phyloP scores from a whole-genome alignment of 1,140 invertebrate genomes.

The Rhizoglyphus robini region DNA sequence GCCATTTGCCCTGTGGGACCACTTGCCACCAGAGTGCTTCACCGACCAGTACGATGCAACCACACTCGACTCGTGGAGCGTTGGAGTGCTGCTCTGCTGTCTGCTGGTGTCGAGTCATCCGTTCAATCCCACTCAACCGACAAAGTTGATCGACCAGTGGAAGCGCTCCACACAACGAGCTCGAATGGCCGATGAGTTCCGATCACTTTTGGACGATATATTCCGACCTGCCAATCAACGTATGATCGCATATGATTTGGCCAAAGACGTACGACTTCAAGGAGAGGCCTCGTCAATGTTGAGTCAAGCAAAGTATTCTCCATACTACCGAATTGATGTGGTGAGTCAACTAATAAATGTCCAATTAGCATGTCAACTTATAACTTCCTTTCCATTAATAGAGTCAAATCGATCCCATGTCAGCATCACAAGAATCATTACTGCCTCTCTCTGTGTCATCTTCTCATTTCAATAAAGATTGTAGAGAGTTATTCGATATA shows the following conservation, averaged over 20 bases:
- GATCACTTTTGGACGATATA: neutral
- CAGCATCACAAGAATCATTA: too few relatives aligned
- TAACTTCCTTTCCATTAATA: neutral
- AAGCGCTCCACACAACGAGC: neutral
- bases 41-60: neutral
- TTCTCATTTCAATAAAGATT: too few relatives aligned
- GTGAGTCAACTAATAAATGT: neutral
- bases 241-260: constrained; percentile 4
- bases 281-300: neutral
- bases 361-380: neutral
- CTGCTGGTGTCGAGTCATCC: neutral
- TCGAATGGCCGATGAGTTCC: neutral
- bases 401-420: neutral
- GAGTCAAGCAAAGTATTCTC: neutral
- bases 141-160: neutral
- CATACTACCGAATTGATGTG: constrained; percentile 3
- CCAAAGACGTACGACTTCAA: neutral
- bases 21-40: constrained; percentile 3
- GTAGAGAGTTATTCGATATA: neutral
- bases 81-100: neutral
- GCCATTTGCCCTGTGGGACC: neutral
- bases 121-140: neutral
- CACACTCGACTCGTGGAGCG: neutral
- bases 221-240: neutral
- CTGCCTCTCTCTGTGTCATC: too few relatives aligned